These are phyloP conservation scores for Numenius arquata DNA, from an alignment of 2,113 vertebrate species.

Conservation along the genomic window DNA sequence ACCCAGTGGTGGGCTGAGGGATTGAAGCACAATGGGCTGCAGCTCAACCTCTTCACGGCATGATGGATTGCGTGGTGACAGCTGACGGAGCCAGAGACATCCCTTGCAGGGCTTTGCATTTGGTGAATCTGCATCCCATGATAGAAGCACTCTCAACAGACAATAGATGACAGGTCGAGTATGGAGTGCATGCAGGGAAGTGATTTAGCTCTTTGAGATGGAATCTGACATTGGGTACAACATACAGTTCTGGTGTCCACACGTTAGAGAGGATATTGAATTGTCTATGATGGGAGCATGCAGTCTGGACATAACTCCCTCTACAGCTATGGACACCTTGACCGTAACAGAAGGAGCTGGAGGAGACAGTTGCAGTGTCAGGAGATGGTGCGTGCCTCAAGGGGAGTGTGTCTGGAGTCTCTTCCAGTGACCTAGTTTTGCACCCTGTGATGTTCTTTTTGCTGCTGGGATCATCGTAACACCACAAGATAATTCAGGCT, in stretches of 20 bases:
- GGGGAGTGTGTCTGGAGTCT: background rate
- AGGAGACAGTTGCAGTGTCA: background rate
- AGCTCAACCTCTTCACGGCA: background rate
- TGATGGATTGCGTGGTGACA: fast-evolving
- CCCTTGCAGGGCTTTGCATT: background rate
- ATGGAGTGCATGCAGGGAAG: background rate
- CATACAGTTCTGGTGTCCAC: background rate
- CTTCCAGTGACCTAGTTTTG: background rate
- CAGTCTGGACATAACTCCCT: background rate
- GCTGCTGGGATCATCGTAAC: background rate
- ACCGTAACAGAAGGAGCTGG: background rate
- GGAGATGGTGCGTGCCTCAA: background rate
- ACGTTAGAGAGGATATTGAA: background rate
- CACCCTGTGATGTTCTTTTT: background rate
- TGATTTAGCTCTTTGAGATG: background rate
- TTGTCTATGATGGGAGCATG: background rate
- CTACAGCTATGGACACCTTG: background rate
- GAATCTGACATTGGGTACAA: background rate
- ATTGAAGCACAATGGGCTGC: fast-evolving
- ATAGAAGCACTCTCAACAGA: background rate
- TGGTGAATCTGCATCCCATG: background rate
- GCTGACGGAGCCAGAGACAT: background rate
- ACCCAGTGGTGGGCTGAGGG: background rate
- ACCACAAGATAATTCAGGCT: background rate
- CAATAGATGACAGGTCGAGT: background rate